phyloP scores from a whole-genome alignment of 1,140 invertebrate species.

The Leptinotarsa undecemlineata region DNA sequence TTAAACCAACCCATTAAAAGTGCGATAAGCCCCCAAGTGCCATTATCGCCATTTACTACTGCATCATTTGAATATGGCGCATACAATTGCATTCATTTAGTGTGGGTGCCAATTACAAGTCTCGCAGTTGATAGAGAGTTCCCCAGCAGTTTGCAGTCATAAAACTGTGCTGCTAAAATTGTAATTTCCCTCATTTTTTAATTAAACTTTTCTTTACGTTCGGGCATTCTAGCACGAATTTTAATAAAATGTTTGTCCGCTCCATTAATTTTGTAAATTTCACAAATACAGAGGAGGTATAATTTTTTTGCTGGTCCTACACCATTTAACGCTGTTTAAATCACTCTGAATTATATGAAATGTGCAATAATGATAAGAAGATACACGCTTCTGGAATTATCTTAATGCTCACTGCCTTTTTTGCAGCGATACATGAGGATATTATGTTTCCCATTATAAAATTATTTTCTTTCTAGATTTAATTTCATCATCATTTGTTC shows the following conservation, averaged over 20 bases:
- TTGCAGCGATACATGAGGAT: constrained; percentile 29
- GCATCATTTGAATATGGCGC: constrained; percentile 36
- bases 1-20: constrained; percentile 33
- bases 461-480: neutral
- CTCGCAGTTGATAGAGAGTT: neutral
- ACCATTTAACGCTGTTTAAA: constrained; percentile 40
- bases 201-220: constrained; percentile 36
- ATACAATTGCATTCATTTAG: constrained; percentile 24
- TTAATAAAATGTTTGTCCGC: constrained; percentile 32
- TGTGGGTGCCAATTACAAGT: constrained; percentile 17
- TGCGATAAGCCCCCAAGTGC: constrained; percentile 31
- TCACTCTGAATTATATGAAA: constrained; percentile 34
- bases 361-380: constrained; percentile 38
- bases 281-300: constrained; percentile 21
- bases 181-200: constrained; percentile 38
- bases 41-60: constrained; percentile 34
- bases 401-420: constrained; percentile 35
- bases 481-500: neutral
- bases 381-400: constrained; percentile 36
- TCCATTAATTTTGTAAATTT: constrained; percentile 42
- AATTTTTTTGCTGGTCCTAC: constrained; percentile 30
- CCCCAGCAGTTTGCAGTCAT: neutral
- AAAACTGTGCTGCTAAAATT: constrained; percentile 15
- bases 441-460: neutral
- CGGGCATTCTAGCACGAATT: constrained; percentile 27